Base-by-base conservation (phyloP, 2,888 invertebrate species). In the Erebia aethiops region DNA sequence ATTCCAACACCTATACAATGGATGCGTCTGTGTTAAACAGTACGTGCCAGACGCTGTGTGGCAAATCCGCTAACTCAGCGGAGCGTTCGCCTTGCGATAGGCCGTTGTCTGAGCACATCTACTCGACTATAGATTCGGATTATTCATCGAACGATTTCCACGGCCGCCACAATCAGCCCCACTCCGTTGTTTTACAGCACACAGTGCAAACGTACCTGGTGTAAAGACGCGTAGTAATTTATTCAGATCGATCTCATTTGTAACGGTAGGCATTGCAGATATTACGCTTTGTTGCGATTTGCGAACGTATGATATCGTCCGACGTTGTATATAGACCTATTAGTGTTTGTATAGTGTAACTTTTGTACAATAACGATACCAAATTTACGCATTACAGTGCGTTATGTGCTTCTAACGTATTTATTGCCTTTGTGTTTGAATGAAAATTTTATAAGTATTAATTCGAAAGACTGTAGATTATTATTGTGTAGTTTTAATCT, bases 61-160 rank as follows among this genome's bases (percentile, higher is more conserved):
- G 92, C 63, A 93, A 93, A 93, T 83, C 92, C 14, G 91, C 92
- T 71, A 87, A 90, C 81, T 94, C 94, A 21, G 94, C 93, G 62
- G 94, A 94, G 80, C 92, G 94, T 69, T 94, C 95, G 81, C 95
- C 95, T 49, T 94, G 95, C 81, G 95, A 96, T 83, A 94, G 97
- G 73, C 97, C 97, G 63, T 94, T 97, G 63, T 97, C 97, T 76
- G 97, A 98, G 87, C 97, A 97, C 89, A 98, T 98, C 83, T 98
- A 98, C 87, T 97, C 97, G 75, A 97, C 97, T 85, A 98, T 98
- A 89, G 97, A 98, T 88, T 97, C 97, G 66, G 97, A 97, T 89
- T 97, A 97, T 86, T 97, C 97, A 85, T 96, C 97, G 73, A 88
- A 81, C 63, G 92, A 91, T 77, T 90, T 85, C 82, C 90, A 90